Percentiles rank a stretch among this genome's conserved stretches.
Conservation (phyloP, 2,113 vertebrate genomes). For the Lucifuga dentata region DNA sequence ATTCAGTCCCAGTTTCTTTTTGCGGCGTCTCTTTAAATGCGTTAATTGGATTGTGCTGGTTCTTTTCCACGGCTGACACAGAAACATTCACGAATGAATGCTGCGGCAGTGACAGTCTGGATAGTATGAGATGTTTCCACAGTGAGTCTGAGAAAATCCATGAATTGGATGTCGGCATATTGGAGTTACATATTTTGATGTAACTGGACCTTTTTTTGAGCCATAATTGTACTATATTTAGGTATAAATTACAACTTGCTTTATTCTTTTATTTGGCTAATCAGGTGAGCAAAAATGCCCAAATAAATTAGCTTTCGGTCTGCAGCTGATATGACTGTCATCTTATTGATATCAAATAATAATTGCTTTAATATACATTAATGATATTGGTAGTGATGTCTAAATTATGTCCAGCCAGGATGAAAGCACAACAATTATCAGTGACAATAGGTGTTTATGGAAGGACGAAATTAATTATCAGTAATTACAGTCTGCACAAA, state of each 20-base stretch:
- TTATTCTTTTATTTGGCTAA: not conserved
- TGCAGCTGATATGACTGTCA: too few species aligned
- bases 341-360: not conserved
- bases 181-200: not conserved
- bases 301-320: not conserved
- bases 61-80: conserved; percentile 52
- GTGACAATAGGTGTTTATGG: too few species aligned
- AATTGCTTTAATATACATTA: not conserved
- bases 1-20: conserved; percentile 62
- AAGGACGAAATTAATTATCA: too few species aligned
- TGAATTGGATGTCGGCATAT: not conserved
- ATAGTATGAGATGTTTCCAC: not conserved
- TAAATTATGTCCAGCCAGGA: too few species aligned
- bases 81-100: conserved; percentile 44
- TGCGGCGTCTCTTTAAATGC: conserved; percentile 37
- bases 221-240: not conserved
- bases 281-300: not conserved
- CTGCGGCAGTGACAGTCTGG: not conserved
- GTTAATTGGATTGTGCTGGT: conserved; percentile 65
- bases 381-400: not conserved
- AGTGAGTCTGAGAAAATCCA: not conserved
- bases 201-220: too few species aligned
- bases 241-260: not conserved
- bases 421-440: not conserved
- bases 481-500: too few species aligned